A percentile compares a stretch with the other conserved stretches of the same genome.
Conservation (phyloP, 2,797 vertebrate species). For the Myotis myotis region DNA sequence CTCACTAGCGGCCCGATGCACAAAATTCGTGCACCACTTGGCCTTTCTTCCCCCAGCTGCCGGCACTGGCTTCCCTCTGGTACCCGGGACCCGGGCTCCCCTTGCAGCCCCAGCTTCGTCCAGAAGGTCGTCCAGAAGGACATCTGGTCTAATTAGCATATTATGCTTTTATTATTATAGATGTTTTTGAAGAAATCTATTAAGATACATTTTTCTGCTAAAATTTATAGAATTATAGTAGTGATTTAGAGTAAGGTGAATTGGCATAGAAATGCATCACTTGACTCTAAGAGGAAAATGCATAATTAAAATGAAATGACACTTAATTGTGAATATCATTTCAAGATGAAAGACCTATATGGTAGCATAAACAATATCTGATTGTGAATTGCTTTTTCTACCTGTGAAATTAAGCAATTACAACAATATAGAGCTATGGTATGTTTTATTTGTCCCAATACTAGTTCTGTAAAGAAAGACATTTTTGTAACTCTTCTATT, state of each 20-base stretch:
- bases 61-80: no score
- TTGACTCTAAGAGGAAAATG: not conserved
- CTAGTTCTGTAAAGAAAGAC: not conserved
- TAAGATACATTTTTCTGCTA: constrained; percentile 30
- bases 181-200: not conserved
- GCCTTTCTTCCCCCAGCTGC: no score
- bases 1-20: no score
- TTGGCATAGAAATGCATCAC: not conserved
- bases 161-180: not conserved
- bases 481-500: not conserved
- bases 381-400: not conserved
- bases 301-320: not conserved
- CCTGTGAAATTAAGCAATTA: not conserved
- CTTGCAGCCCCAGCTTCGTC: no score
- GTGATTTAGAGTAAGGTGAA: not conserved
- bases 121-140: no score
- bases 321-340: not conserved
- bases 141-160: no score
- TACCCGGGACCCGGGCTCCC: no score
- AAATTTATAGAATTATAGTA: not conserved
- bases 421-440: not conserved
- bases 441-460: not conserved
- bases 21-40: no score
- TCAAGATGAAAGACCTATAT: not conserved
- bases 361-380: no score